Conservation (phyloP, 2,888 invertebrate species). For the Apodemia duryi region DNA sequence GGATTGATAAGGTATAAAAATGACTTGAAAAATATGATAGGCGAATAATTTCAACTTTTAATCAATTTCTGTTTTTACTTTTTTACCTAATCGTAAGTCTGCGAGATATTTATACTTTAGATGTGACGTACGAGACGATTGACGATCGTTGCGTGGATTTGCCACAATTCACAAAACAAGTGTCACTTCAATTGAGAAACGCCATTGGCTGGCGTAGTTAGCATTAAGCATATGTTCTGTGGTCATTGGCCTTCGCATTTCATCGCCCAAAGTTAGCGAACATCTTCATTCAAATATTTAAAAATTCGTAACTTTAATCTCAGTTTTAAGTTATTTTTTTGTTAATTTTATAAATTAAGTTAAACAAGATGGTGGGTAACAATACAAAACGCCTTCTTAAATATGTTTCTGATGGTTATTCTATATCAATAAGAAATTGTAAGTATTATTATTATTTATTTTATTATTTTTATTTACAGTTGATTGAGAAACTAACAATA, state of each 20-base stretch:
- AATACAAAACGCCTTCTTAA: constrained; percentile 55
- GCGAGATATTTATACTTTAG: neutral
- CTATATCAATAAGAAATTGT: constrained; percentile 52
- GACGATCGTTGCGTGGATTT: neutral
- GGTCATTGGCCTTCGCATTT: constrained; percentile 11
- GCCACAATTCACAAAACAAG: constrained; percentile 13
- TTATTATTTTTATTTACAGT: neutral
- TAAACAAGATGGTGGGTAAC: constrained; percentile 51
- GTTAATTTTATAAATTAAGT: constrained; percentile 19
- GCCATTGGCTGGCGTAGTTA: neutral
- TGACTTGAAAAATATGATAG: no score
- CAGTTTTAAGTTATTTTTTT: constrained; percentile 20
- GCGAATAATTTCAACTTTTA: no score
- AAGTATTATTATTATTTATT: constrained; percentile 39
- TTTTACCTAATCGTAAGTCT: neutral
- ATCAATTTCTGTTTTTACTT: neutral
- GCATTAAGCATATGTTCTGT: neutral
- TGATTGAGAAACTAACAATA: neutral
- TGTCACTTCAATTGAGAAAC: neutral
- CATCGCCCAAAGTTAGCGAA: neutral
- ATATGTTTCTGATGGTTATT: constrained; percentile 50
- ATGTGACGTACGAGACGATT: neutral
- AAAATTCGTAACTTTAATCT: constrained; percentile 1
- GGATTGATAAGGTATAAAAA: no score
- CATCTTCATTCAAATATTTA: neutral